phyloP scores from a whole-genome alignment of 2,797 vertebrate species.

The Thripadectes ignobilis region DNA sequence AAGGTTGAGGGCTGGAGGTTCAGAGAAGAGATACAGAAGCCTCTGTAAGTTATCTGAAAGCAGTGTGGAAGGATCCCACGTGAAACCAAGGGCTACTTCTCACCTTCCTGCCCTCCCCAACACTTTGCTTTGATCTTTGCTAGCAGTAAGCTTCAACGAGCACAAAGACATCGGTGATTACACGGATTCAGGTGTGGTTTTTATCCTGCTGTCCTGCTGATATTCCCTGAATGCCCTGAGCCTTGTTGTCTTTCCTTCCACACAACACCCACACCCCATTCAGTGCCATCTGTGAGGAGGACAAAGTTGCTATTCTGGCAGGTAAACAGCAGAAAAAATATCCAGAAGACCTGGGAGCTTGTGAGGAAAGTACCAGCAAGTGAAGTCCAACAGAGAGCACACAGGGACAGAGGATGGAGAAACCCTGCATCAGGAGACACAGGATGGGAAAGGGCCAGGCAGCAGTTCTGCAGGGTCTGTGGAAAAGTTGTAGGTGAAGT shows the following conservation, averaged over 20 bases:
- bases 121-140: slow-evolving; percentile 6
- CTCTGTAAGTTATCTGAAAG: background rate
- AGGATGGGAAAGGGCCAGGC: accelerated
- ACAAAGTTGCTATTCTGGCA: background rate
- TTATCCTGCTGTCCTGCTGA: background rate
- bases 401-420: background rate
- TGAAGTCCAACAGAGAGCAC: background rate
- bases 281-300: accelerated
- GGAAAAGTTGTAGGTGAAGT: accelerated
- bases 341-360: background rate
- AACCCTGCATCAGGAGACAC: accelerated
- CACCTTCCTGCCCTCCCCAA: background rate
- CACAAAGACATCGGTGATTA: background rate
- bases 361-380: background rate
- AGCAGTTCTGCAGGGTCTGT: background rate
- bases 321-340: background rate
- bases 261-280: background rate
- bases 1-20: background rate
- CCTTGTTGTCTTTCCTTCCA: background rate
- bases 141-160: background rate
- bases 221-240: background rate
- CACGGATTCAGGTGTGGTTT: background rate
- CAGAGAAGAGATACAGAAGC: background rate
- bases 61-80: background rate
- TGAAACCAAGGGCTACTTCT: background rate